Percentiles rank a stretch among this genome's conserved stretches.
Evolutionary conservation across 2,797 vertebrate species (phyloP).

Genomic region (Aulostomus chinensis): DNA sequence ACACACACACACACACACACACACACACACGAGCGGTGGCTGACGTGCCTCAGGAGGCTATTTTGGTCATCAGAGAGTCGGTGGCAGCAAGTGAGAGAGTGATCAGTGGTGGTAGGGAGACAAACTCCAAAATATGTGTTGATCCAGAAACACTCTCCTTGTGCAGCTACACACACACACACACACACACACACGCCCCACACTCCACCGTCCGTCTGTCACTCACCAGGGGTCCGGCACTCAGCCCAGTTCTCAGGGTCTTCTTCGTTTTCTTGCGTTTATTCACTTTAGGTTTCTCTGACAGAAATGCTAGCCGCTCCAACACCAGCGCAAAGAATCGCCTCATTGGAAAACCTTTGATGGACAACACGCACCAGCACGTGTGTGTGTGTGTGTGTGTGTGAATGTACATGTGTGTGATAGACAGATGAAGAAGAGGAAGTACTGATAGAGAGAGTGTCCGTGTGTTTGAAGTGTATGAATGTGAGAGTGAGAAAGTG

Average conservation of each 20-base stretch:
- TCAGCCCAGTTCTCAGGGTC: conserved; percentile 21
- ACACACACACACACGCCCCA: too few relatives aligned
- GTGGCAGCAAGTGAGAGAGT: too few relatives aligned
- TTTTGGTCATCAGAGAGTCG: too few relatives aligned
- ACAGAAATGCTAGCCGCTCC: conserved; percentile 43
- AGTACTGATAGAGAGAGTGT: conserved; percentile 22
- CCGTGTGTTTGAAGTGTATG: conserved; percentile 36
- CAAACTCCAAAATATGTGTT: too few relatives aligned
- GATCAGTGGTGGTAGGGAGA: too few relatives aligned
- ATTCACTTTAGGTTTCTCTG: conserved; percentile 37
- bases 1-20: background rate
- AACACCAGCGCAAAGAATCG: conserved; percentile 42
- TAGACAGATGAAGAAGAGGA: conserved; percentile 15
- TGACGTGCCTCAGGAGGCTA: too few relatives aligned
- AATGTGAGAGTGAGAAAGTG: conserved; percentile 24
- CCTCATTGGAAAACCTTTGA: conserved; percentile 40
- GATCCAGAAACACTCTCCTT: too few relatives aligned
- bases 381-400: background rate
- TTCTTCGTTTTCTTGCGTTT: conserved; percentile 46
- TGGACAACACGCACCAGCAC: background rate
- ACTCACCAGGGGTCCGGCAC: conserved; percentile 46
- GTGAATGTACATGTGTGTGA: too few relatives aligned
- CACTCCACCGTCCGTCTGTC: too few relatives aligned
- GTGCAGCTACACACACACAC: too few relatives aligned
- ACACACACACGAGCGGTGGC: background rate